phyloP scores from a whole-genome alignment of 2,113 vertebrate genomes.

The Melanerpes formicivorus region DNA sequence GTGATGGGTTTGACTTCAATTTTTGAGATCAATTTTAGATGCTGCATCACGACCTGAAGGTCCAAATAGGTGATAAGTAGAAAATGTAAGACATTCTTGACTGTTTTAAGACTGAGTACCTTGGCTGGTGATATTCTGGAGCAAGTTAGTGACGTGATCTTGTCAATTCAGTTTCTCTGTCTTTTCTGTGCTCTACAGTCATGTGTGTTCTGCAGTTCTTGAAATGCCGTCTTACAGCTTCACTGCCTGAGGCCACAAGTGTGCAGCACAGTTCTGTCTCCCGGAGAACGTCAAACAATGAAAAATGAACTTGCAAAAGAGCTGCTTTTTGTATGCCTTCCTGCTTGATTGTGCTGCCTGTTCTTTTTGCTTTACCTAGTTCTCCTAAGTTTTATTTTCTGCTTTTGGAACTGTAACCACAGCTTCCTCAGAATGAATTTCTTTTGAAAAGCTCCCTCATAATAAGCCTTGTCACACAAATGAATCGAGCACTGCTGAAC shows the following conservation, averaged over 20 bases:
- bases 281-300: conserved; percentile 48
- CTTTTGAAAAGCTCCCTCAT: conserved; percentile 36
- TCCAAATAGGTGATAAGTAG: background rate
- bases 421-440: conserved; percentile 12
- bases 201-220: conserved; percentile 44
- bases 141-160: background rate
- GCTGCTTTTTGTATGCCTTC: conserved; percentile 25
- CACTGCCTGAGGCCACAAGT: conserved; percentile 45
- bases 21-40: background rate
- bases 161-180: conserved; percentile 25
- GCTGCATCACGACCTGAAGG: background rate
- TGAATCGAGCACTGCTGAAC: conserved; percentile 47
- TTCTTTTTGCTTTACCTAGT: conserved; percentile 32
- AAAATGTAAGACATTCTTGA: no score
- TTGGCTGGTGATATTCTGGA: background rate
- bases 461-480: conserved; percentile 47
- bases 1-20: background rate
- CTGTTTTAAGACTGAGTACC: background rate
- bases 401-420: conserved; percentile 33
- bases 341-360: background rate
- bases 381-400: conserved; percentile 36
- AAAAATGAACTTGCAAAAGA: conserved; percentile 56
- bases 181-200: background rate
- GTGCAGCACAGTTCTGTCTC: background rate
- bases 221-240: conserved; percentile 42